phyloP scores from a whole-genome alignment of 2,113 vertebrate species.

The Nansenia antarctica region DNA sequence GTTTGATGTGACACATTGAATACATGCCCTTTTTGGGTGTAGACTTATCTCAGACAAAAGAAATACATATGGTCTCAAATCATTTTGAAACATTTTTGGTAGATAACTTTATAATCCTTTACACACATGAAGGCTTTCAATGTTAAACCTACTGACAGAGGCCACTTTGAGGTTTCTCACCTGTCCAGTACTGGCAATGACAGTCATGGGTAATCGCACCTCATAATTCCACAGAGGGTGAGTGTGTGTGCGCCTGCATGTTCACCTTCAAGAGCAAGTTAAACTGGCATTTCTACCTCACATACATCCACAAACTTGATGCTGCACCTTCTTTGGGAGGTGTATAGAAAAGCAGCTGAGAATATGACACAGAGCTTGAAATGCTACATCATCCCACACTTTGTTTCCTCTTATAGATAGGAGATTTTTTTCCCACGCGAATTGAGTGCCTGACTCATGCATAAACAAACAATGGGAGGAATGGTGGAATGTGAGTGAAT shows the following conservation, averaged over 20 bases:
- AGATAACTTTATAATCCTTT: neutral
- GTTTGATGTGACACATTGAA: neutral
- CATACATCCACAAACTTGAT: too few species aligned
- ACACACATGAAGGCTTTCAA: neutral
- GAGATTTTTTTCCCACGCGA: neutral
- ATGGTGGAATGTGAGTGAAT: too few species aligned
- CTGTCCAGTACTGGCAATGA: neutral
- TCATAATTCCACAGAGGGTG: too few species aligned
- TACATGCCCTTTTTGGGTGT: neutral
- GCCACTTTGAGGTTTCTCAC: neutral
- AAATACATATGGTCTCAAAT: neutral
- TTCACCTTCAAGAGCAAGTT: too few species aligned
- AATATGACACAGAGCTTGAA: neutral
- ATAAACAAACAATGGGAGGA: neutral
- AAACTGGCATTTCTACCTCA: too few species aligned
- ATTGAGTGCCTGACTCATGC: neutral
- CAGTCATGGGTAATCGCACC: too few species aligned
- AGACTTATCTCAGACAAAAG: neutral
- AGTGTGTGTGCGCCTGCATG: too few species aligned
- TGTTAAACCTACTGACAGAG: neutral
- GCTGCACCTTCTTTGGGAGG: neutral
- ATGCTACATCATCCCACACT: neutral
- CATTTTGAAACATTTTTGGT: neutral
- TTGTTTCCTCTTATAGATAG: neutral
- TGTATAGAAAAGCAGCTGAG: neutral